Evolutionary conservation across 2,888 invertebrate genomes (phyloP).

Genomic region (Ectropis crepuscularia): DNA sequence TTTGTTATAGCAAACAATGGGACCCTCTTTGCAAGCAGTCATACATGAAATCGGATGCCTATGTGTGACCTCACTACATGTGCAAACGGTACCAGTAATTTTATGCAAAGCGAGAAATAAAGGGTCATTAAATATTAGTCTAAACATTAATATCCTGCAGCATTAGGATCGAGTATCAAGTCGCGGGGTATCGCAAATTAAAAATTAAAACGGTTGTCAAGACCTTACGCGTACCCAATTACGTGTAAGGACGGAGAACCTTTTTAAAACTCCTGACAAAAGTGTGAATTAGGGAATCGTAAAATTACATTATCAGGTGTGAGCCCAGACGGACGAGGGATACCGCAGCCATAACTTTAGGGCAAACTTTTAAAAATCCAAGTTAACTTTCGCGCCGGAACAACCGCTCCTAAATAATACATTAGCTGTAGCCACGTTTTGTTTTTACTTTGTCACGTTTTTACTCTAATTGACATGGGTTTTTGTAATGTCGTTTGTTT

Average conservation of each 20-base stretch:
- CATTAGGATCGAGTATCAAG: slow-evolving; percentile 29
- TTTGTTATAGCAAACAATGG: slow-evolving; percentile 74
- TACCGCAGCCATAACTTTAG: slow-evolving; percentile 69
- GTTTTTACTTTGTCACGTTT: slow-evolving; percentile 64
- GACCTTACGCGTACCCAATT: slow-evolving; percentile 71
- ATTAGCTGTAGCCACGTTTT: slow-evolving; percentile 68
- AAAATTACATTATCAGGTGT: slow-evolving; percentile 81
- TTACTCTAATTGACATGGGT: slow-evolving; percentile 76
- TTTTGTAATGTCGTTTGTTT: slow-evolving; percentile 59
- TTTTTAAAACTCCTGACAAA: slow-evolving; percentile 80
- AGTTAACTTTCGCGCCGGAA: slow-evolving; percentile 73
- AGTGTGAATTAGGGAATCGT: slow-evolving; percentile 80
- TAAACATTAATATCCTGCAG: slow-evolving; percentile 40
- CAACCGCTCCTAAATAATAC: slow-evolving; percentile 71
- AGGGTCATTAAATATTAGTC: slow-evolving; percentile 38
- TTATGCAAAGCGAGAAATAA: slow-evolving; percentile 24
- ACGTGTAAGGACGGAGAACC: slow-evolving; percentile 63
- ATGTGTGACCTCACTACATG: slow-evolving; percentile 55
- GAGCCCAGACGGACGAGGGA: slow-evolving; percentile 68
- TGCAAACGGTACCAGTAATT: slow-evolving; percentile 47
- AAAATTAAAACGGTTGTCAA: slow-evolving; percentile 65
- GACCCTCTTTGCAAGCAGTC: slow-evolving; percentile 56
- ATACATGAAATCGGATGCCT: slow-evolving; percentile 65
- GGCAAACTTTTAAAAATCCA: slow-evolving; percentile 82
- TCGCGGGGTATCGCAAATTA: slow-evolving; percentile 49